Percentiles rank a stretch among this genome's conserved stretches.
Conservation (phyloP, 2,113 vertebrate genomes). For the Chaetura pelagica region DNA sequence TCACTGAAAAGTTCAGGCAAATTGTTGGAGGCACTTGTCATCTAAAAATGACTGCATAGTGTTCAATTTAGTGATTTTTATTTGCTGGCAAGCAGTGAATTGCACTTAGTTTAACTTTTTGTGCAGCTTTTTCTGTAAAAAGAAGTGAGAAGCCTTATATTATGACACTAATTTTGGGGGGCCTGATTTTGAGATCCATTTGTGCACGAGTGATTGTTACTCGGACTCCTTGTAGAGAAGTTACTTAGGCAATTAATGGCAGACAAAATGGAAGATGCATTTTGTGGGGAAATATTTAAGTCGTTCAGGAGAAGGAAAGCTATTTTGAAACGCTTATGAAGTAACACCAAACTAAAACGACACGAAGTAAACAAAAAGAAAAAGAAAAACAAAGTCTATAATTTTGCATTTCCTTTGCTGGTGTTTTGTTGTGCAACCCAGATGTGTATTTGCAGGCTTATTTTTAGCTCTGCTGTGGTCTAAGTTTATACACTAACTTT, state of each 20-base stretch:
- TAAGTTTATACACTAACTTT: constrained; percentile 72
- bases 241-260: neutral
- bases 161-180: neutral
- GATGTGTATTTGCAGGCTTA: constrained; percentile 42
- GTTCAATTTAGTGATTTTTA: neutral
- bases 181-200: neutral
- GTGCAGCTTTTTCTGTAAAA: neutral
- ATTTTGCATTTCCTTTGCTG: constrained; percentile 68
- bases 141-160: neutral
- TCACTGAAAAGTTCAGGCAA: neutral
- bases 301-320: neutral
- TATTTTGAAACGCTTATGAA: neutral
- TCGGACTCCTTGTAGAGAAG: neutral
- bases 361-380: constrained; percentile 66
- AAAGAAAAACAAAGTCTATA: neutral
- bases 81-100: neutral
- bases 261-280: constrained; percentile 8
- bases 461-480: constrained; percentile 69
- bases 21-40: neutral
- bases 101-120: neutral
- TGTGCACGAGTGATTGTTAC: neutral
- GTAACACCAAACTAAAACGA: constrained; percentile 45
- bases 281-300: neutral
- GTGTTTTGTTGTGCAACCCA: constrained; percentile 66
- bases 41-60: neutral